These are phyloP conservation scores for Notarius lentiginosus DNA, from an alignment of 2,113 vertebrate species.

Conservation along the genomic window DNA sequence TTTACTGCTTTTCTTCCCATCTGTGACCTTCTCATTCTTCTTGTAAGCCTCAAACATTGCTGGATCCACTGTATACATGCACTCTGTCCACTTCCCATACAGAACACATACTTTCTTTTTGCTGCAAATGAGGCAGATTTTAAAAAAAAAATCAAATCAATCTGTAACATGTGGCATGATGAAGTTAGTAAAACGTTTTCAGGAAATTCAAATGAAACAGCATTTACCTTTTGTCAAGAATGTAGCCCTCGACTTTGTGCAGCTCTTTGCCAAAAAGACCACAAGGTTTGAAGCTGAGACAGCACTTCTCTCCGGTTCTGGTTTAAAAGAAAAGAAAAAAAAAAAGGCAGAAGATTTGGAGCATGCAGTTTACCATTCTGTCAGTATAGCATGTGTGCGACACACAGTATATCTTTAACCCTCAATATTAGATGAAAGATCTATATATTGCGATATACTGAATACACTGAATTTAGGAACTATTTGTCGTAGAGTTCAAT, in stretches of 20 bases:
- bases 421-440: not conserved
- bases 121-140: constrained; percentile 65
- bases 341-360: not conserved
- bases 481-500: not conserved
- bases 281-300: constrained; percentile 93
- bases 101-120: constrained; percentile 92
- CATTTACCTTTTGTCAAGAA: constrained; percentile 93
- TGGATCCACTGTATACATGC: constrained; percentile 84
- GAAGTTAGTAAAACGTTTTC: not conserved
- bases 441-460: not conserved
- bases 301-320: constrained; percentile 93
- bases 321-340: not conserved
- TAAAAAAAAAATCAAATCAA: not conserved
- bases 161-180: not conserved
- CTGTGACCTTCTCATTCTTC: constrained; percentile 84
- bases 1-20: constrained; percentile 85
- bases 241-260: constrained; percentile 97
- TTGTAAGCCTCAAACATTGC: constrained; percentile 84
- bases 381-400: not conserved
- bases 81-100: constrained; percentile 98
- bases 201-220: not conserved
- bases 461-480: not conserved
- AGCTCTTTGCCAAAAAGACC: constrained; percentile 97
- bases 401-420: not conserved
- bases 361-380: not conserved